Conservation (phyloP, 2,888 invertebrate species). For the Antitype chi region DNA sequence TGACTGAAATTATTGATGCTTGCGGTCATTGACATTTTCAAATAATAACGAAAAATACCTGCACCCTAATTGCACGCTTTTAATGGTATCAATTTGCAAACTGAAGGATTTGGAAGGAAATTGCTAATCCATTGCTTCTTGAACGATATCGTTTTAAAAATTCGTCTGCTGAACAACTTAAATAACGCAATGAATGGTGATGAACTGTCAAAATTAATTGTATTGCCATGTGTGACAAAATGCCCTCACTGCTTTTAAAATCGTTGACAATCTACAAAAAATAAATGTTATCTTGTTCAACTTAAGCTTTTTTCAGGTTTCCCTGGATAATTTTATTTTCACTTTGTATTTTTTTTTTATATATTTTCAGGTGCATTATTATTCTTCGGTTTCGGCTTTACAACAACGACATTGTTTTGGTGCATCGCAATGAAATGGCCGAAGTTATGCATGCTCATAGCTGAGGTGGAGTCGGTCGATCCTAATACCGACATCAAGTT, state of each 20-base stretch:
- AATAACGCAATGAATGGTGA: background rate
- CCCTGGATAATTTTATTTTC: background rate
- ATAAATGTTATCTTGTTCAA: too few relatives aligned
- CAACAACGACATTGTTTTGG: conserved; percentile 74
- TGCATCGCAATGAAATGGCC: conserved; percentile 80
- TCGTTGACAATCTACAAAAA: background rate
- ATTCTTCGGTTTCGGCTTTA: conserved; percentile 73
- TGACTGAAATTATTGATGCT: background rate
- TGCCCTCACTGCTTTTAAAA: background rate
- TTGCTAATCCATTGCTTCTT: background rate
- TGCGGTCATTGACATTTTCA: background rate
- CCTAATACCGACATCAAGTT: conserved; percentile 73
- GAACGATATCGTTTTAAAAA: background rate
- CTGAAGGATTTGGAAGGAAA: background rate
- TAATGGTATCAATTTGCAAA: too few relatives aligned
- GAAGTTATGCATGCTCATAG: conserved; percentile 72
- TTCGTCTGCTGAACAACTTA: background rate
- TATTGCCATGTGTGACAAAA: background rate
- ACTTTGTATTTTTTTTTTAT: background rate
- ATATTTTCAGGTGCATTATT: conserved; percentile 72
- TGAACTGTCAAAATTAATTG: background rate
- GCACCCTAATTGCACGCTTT: background rate
- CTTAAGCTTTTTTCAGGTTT: too few relatives aligned
- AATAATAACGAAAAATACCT: background rate
- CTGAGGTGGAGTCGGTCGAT: conserved; percentile 73